A percentile compares a stretch with the other conserved stretches of the same genome.
Evolutionary conservation across 2,888 invertebrate species (phyloP).

Genomic region (Pterostichus madidus): DNA sequence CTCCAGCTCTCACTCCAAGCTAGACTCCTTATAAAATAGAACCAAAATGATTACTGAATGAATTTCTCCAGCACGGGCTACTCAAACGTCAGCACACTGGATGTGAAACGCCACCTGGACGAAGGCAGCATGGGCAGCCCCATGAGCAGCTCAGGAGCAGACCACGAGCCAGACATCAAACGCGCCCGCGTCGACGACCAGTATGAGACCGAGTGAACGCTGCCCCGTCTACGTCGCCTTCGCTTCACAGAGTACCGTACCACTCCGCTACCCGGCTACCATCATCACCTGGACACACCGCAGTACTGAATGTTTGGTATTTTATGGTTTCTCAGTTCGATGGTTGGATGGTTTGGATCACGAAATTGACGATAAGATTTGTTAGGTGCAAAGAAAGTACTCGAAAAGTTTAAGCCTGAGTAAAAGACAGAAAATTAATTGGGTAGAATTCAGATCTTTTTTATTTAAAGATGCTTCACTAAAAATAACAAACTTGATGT

Average conservation of each 20-base stretch:
- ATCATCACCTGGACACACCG: conserved; percentile 23
- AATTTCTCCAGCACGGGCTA: conserved; percentile 70
- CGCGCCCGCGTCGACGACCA: conserved; percentile 74
- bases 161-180: conserved; percentile 75
- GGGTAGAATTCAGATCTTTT: no score
- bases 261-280: background rate
- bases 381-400: no score
- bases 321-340: no score
- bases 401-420: no score
- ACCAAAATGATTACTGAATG: no score
- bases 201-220: conserved; percentile 74
- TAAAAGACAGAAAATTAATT: no score
- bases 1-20: no score
- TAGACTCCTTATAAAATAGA: no score
- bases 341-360: no score
- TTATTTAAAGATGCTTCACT: no score
- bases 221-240: conserved; percentile 2
- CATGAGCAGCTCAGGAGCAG: conserved; percentile 73
- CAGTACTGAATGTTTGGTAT: background rate
- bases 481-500: no score
- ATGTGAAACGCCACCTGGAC: conserved; percentile 75
- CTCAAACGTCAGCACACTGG: conserved; percentile 70
- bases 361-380: no score
- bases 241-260: conserved; percentile 8
- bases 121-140: conserved; percentile 75